phyloP scores from a whole-genome alignment of 2,888 invertebrate genomes.

The Elmis aenea region DNA sequence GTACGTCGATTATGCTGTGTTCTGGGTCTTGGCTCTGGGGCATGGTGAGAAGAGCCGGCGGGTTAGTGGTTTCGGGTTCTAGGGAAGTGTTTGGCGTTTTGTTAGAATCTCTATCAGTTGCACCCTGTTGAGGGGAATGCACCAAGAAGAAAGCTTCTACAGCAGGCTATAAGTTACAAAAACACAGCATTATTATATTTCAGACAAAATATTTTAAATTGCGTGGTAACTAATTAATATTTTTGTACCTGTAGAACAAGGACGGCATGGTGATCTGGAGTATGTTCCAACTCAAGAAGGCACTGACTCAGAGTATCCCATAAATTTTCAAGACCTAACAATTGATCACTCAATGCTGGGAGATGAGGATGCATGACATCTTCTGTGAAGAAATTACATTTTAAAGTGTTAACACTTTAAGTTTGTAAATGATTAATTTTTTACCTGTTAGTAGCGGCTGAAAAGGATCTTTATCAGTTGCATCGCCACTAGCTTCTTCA shows the following conservation, averaged over 20 bases:
- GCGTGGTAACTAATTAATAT: neutral
- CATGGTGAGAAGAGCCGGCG: slow-evolving; percentile 2
- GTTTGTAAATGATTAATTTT: too few relatives aligned
- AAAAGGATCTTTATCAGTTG: too few relatives aligned
- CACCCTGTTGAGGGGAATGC: slow-evolving; percentile 62
- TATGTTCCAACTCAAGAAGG: slow-evolving; percentile 71
- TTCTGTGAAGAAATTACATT: too few relatives aligned
- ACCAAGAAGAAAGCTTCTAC: slow-evolving; percentile 90
- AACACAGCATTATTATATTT: slow-evolving; percentile 5
- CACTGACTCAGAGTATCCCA: slow-evolving; percentile 78
- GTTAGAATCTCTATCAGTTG: slow-evolving; percentile 15
- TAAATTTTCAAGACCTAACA: slow-evolving; percentile 60
- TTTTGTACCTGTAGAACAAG: slow-evolving; percentile 63
- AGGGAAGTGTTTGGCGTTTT: slow-evolving; percentile 9
- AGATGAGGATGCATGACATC: slow-evolving; percentile 36
- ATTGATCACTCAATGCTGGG: slow-evolving; percentile 63
- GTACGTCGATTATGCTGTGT: slow-evolving; percentile 7
- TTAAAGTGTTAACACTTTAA: too few relatives aligned
- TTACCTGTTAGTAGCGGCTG: too few relatives aligned
- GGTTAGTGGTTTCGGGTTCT: slow-evolving; percentile 10
- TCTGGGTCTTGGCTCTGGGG: slow-evolving; percentile 7
- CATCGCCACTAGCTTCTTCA: slow-evolving; percentile 32
- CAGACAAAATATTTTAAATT: neutral
- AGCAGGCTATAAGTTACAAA: slow-evolving; percentile 55
- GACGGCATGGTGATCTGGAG: slow-evolving; percentile 83